Evolutionary conservation across 2,113 vertebrate species (phyloP).

Genomic region (Bufo bufo): DNA sequence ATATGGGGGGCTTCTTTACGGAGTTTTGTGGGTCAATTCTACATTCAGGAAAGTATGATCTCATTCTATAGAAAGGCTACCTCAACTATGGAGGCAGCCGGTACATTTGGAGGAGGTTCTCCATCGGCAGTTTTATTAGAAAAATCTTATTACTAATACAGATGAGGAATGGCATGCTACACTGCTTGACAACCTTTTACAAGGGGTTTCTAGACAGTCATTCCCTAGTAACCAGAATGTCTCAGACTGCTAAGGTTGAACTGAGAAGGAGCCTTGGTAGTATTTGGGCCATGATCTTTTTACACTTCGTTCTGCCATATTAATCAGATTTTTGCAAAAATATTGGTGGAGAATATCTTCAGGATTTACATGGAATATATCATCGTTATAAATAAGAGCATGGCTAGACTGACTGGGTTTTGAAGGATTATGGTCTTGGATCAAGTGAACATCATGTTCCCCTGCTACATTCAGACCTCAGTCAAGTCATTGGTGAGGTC

Average conservation of each 20-base stretch:
- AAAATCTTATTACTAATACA: not conserved
- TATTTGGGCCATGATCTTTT: not conserved
- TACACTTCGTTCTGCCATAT: not conserved
- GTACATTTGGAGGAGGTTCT: not conserved
- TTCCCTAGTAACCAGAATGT: not conserved
- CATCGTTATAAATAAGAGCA: not conserved
- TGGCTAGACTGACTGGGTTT: not conserved
- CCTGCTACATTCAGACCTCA: not conserved
- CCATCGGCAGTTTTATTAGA: not conserved
- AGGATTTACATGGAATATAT: not conserved
- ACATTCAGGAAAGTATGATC: not conserved
- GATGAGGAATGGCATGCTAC: no score
- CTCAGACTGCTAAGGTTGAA: not conserved
- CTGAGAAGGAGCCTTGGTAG: not conserved
- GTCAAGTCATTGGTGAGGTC: not conserved
- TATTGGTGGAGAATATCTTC: not conserved
- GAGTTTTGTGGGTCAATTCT: not conserved
- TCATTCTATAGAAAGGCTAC: not conserved
- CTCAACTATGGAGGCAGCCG: not conserved
- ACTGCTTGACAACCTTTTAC: not conserved
- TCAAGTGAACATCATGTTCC: not conserved
- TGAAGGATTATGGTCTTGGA: not conserved
- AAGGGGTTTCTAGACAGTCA: not conserved
- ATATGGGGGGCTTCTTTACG: not conserved
- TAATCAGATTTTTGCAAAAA: not conserved